Conservation (phyloP, 2,888 invertebrate species). For the Antheraea assamensis region DNA sequence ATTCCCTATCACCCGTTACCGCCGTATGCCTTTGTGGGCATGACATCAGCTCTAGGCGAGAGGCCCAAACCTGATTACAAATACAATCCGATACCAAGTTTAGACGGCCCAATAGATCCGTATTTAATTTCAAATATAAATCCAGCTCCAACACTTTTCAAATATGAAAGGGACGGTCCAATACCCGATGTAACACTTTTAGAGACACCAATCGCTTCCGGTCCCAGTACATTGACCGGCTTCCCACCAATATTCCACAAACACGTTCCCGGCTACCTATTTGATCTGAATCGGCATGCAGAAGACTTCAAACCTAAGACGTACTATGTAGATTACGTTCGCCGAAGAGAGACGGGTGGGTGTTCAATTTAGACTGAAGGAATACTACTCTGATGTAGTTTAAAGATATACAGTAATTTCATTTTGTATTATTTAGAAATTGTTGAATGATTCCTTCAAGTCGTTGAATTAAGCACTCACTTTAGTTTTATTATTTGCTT, state of each 20-base stretch:
- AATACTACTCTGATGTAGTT: constrained; percentile 41
- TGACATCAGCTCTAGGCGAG: constrained; percentile 72
- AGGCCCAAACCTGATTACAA: constrained; percentile 69
- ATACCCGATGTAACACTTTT: constrained; percentile 67
- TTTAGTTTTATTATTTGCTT: constrained; percentile 61
- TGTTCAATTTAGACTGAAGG: constrained; percentile 78
- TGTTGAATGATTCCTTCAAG: constrained; percentile 68
- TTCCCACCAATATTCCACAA: constrained; percentile 76
- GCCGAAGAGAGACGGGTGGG: constrained; percentile 79
- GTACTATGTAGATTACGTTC: constrained; percentile 80
- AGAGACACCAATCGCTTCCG: constrained; percentile 59
- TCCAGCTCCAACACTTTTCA: constrained; percentile 68
- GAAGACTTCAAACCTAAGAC: constrained; percentile 77
- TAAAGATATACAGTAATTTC: neutral
- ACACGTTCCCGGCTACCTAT: constrained; percentile 76
- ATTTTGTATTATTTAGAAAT: constrained; percentile 53
- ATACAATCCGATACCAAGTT: constrained; percentile 65
- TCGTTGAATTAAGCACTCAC: constrained; percentile 76
- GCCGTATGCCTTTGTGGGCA: constrained; percentile 70
- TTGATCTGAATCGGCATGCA: constrained; percentile 69
- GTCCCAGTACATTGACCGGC: constrained; percentile 71
- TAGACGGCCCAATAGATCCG: constrained; percentile 71
- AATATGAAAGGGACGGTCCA: constrained; percentile 72
- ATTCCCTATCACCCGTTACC: constrained; percentile 66
- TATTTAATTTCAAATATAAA: constrained; percentile 59